phyloP scores from a whole-genome alignment of 2,113 vertebrate genomes.

The Heloderma charlesbogerti region DNA sequence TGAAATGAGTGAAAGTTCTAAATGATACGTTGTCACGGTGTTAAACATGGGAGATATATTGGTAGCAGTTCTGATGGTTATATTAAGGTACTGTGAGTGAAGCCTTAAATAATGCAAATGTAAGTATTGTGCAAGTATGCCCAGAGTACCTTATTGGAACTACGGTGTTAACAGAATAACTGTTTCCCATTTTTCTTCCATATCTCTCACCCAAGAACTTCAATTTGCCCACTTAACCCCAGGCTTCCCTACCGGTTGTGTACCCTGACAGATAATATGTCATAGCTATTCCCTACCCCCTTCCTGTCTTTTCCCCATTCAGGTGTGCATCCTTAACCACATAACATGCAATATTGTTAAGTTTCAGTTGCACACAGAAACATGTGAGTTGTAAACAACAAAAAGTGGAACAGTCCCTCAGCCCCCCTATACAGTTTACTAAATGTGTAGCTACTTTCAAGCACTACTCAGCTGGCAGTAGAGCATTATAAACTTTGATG shows the following conservation, averaged over 20 bases:
- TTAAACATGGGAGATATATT: neutral
- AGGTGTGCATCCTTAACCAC: neutral
- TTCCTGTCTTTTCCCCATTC: neutral
- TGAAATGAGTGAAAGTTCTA: neutral
- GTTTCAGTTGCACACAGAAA: neutral
- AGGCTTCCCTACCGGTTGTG: neutral
- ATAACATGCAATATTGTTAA: neutral
- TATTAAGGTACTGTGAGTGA: neutral
- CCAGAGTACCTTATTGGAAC: neutral
- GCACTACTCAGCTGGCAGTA: neutral
- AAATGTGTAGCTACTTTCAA: neutral
- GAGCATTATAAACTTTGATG: neutral
- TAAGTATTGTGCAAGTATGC: neutral
- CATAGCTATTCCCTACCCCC: neutral
- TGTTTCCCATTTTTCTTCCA: neutral
- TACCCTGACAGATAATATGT: neutral
- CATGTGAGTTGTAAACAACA: neutral
- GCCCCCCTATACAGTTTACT: neutral
- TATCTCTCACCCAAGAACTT: neutral
- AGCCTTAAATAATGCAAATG: neutral
- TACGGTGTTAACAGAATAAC: neutral
- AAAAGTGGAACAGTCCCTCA: neutral
- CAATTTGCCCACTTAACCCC: neutral
- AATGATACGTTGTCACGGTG: neutral
- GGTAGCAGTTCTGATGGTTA: neutral